phyloP scores from a whole-genome alignment of 2,888 invertebrate species.

The Papilio gigon region DNA sequence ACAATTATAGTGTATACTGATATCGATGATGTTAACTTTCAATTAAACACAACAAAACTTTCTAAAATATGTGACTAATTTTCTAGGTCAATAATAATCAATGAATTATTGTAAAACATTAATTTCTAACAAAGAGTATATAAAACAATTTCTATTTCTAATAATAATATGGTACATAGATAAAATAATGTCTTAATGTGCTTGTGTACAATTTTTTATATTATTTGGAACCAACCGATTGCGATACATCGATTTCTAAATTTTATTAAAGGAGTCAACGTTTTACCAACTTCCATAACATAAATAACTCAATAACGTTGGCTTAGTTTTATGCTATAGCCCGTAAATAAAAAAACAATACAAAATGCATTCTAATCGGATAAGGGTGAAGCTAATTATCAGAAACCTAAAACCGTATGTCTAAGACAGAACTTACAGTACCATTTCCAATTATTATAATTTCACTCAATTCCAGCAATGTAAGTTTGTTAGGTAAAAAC shows the following conservation, averaged over 20 bases:
- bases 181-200: conserved; percentile 12
- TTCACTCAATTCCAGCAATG: too few species aligned
- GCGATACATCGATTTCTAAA: not conserved
- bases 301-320: too few species aligned
- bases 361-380: too few species aligned
- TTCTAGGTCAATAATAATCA: not conserved
- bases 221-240: not conserved
- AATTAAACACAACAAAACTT: conserved; percentile 17
- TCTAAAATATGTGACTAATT: not conserved
- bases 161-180: conserved; percentile 11
- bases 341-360: too few species aligned
- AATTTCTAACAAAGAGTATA: conserved; percentile 11
- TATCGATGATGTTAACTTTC: not conserved
- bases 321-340: too few species aligned
- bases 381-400: too few species aligned
- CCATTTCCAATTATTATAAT: too few species aligned
- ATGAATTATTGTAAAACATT: not conserved
- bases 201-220: not conserved
- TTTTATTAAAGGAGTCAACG: too few species aligned
- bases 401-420: too few species aligned
- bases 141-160: conserved; percentile 24
- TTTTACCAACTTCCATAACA: too few species aligned
- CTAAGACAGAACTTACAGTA: too few species aligned
- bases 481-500: too few species aligned
- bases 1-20: not conserved